These are phyloP conservation scores for Hipposideros larvatus DNA, from an alignment of 2,797 vertebrate species.

Conservation along the genomic window DNA sequence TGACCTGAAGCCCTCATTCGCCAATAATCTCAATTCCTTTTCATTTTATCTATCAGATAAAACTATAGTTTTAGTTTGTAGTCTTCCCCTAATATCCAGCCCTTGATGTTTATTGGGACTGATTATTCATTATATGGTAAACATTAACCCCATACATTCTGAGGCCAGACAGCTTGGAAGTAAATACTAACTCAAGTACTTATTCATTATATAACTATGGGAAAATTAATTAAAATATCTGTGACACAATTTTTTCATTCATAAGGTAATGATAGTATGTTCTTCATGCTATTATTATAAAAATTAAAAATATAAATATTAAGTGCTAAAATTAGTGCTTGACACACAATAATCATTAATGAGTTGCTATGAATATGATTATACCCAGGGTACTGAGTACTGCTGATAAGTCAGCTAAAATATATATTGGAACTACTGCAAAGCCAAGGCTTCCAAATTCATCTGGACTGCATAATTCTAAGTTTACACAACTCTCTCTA, in stretches of 20 bases:
- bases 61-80: background rate
- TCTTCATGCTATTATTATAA: background rate
- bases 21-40: background rate
- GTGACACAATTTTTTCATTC: background rate
- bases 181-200: background rate
- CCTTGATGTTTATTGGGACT: background rate
- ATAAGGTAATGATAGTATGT: background rate
- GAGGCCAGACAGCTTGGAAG: background rate
- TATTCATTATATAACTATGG: background rate
- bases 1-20: background rate
- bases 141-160: background rate
- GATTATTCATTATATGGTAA: too few species aligned
- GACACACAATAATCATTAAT: background rate
- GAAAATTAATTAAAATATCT: background rate
- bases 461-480: background rate
- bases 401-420: background rate
- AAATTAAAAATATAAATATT: conserved; percentile 18
- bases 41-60: background rate
- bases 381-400: background rate
- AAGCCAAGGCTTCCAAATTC: background rate
- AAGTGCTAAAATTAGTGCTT: background rate
- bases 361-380: background rate
- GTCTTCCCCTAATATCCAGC: background rate
- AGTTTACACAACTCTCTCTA: background rate
- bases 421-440: background rate